phyloP scores from a whole-genome alignment of 2,888 invertebrate genomes.

The Orchesella flavescens region DNA sequence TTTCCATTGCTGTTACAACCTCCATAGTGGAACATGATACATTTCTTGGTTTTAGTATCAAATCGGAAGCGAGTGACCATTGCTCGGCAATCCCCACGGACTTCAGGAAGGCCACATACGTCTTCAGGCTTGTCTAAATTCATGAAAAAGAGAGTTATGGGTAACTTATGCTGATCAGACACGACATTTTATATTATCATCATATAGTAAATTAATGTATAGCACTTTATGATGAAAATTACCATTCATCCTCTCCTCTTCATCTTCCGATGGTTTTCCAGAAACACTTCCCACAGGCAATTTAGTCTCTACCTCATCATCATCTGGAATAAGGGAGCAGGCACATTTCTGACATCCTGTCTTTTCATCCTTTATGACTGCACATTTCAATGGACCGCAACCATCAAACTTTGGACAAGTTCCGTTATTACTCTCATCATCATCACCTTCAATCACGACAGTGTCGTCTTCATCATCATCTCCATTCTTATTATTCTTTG shows the following conservation, averaged over 20 bases:
- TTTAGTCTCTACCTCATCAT: conserved; percentile 34
- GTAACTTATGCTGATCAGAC: neutral
- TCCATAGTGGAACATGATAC: conserved; percentile 77
- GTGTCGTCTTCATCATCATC: conserved; percentile 22
- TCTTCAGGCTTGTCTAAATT: conserved; percentile 68
- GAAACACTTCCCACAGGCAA: conserved; percentile 66
- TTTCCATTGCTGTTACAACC: conserved; percentile 78
- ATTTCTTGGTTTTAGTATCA: conserved; percentile 75
- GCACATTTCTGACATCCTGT: conserved; percentile 71
- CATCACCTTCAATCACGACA: conserved; percentile 43
- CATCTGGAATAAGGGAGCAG: conserved; percentile 53
- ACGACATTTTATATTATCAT: no score
- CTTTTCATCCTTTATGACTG: conserved; percentile 67
- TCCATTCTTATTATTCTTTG: neutral
- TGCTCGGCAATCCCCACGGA: conserved; percentile 71
- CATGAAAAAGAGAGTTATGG: neutral
- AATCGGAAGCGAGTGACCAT: conserved; percentile 75
- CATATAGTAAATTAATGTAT: no score
- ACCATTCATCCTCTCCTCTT: conserved; percentile 51
- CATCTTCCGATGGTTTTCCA: conserved; percentile 63
- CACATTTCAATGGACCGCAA: conserved; percentile 70
- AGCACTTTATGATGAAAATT: no score
- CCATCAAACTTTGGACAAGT: conserved; percentile 70
- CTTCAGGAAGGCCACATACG: conserved; percentile 68
- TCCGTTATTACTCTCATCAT: conserved; percentile 28